phyloP scores from a whole-genome alignment of 2,113 vertebrate species.

The Rissa tridactyla region DNA sequence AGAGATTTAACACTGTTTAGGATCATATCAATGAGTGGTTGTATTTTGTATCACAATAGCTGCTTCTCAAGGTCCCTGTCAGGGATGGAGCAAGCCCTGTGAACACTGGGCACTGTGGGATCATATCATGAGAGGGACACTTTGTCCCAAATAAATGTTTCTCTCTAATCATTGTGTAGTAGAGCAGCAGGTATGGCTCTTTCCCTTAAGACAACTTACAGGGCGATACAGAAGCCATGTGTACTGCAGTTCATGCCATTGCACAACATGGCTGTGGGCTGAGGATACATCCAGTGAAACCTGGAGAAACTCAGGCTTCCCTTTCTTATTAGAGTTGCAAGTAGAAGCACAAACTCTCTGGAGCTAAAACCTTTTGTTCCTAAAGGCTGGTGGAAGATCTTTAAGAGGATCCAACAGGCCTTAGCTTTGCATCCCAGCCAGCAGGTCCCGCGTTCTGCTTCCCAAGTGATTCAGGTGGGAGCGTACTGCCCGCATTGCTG shows the following conservation, averaged over 20 bases:
- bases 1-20: neutral
- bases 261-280: fast-evolving
- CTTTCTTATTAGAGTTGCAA: neutral
- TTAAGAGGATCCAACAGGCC: neutral
- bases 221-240: neutral
- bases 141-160: neutral
- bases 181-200: neutral
- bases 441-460: fast-evolving
- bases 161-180: neutral
- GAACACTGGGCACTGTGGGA: neutral
- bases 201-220: neutral
- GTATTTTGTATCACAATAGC: neutral
- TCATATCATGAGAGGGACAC: fast-evolving
- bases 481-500: fast-evolving
- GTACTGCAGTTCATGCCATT: neutral
- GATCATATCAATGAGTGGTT: neutral
- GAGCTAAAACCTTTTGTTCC: neutral
- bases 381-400: neutral
- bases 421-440: neutral
- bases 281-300: neutral
- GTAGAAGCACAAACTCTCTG: neutral
- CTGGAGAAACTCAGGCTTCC: neutral
- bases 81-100: neutral
- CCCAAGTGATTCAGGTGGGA: neutral
- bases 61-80: neutral